These are phyloP conservation scores for Loriculus beryllinus DNA, from an alignment of 2,797 vertebrate species.

Conservation along the genomic window DNA sequence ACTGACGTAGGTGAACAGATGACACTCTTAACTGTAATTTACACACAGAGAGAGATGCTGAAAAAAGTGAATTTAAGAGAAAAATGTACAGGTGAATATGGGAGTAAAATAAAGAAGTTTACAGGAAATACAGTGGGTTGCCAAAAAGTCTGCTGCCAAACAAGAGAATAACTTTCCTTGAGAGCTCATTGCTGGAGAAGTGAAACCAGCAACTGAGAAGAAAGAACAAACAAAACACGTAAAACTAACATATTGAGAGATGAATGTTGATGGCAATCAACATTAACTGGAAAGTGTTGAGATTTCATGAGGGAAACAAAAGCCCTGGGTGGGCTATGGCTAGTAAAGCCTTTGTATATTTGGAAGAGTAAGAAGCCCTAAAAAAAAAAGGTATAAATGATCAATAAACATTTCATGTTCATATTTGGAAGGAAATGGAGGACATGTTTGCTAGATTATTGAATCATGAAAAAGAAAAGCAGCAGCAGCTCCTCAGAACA, in stretches of 20 bases:
- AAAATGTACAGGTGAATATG: neutral
- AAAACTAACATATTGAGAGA: neutral
- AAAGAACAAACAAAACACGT: no score
- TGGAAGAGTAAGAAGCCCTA: neutral
- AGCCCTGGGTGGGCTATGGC: neutral
- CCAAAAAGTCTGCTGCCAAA: neutral
- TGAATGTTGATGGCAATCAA: neutral
- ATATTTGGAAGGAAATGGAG: neutral
- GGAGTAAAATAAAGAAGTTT: neutral
- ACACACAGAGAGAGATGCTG: fast-evolving
- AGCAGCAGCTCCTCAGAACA: neutral
- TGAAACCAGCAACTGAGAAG: neutral
- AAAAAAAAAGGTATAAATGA: neutral
- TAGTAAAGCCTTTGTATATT: neutral
- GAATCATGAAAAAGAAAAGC: neutral
- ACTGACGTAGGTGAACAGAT: neutral
- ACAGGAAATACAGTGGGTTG: neutral
- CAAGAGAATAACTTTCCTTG: neutral
- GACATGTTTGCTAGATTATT: neutral
- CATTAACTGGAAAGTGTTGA: neutral
- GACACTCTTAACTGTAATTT: neutral
- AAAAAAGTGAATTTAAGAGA: neutral
- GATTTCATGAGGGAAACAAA: neutral
- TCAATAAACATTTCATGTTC: neutral
- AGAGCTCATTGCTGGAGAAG: neutral